Evolutionary conservation across 2,888 invertebrate species (phyloP).

Genomic region (Drosophila kuntzei): DNA sequence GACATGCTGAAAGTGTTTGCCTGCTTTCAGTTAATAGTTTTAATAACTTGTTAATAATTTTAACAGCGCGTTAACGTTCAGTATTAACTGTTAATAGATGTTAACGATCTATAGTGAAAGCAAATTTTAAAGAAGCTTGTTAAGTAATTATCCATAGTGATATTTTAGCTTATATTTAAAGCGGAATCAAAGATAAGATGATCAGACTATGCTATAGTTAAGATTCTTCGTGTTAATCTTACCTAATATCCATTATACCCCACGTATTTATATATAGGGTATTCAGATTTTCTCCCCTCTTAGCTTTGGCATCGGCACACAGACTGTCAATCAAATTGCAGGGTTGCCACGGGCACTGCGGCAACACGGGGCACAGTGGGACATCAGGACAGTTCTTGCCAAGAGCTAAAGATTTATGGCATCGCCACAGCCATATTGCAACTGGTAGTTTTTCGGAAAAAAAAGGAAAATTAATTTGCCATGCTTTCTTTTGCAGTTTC

Average conservation of each 20-base stretch:
- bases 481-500: slow-evolving; percentile 42
- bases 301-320: slow-evolving; percentile 32
- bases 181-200: too few relatives aligned
- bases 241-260: neutral
- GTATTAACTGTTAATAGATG: neutral
- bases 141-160: neutral
- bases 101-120: neutral
- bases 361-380: slow-evolving; percentile 27
- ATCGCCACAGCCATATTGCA: slow-evolving; percentile 55
- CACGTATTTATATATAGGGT: slow-evolving; percentile 18
- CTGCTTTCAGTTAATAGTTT: slow-evolving; percentile 9
- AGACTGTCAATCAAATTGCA: slow-evolving; percentile 68
- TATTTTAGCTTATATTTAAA: neutral
- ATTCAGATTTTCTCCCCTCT: slow-evolving; percentile 23
- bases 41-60: slow-evolving; percentile 27
- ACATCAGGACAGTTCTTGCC: slow-evolving; percentile 45
- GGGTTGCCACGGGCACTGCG: slow-evolving; percentile 24
- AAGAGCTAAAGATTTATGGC: slow-evolving; percentile 72
- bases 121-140: neutral
- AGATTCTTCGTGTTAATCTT: neutral
- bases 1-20: neutral
- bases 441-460: slow-evolving; percentile 30
- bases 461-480: slow-evolving; percentile 70
- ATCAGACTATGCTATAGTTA: too few relatives aligned
- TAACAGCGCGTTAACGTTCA: slow-evolving; percentile 14